Evolutionary conservation across 2,888 invertebrate genomes (phyloP).

Genomic region (Ctenicera cuprea): DNA sequence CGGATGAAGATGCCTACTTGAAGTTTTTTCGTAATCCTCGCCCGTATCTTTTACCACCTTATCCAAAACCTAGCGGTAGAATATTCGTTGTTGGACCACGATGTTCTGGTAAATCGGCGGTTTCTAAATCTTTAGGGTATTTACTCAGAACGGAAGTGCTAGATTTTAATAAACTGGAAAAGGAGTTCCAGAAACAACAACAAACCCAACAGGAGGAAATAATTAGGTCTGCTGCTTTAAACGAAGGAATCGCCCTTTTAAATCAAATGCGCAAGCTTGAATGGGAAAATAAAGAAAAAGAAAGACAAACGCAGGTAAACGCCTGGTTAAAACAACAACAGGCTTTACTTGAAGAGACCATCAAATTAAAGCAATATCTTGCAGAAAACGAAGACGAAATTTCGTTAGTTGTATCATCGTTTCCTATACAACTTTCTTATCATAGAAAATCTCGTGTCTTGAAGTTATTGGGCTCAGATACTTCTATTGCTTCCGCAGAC

Average conservation of each 20-base stretch:
- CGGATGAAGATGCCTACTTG: slow-evolving; percentile 73
- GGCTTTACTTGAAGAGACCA: slow-evolving; percentile 31
- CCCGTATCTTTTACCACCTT: slow-evolving; percentile 76
- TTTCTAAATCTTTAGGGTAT: slow-evolving; percentile 76
- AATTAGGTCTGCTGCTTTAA: slow-evolving; percentile 57
- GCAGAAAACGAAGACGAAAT: background rate
- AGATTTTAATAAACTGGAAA: slow-evolving; percentile 66
- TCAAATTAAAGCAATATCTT: background rate
- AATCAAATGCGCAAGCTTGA: slow-evolving; percentile 61
- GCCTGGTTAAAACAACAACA: slow-evolving; percentile 68
- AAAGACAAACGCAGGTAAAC: slow-evolving; percentile 67
- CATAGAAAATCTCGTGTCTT: background rate
- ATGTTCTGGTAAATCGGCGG: slow-evolving; percentile 77
- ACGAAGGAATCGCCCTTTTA: slow-evolving; percentile 57
- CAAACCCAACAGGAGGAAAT: slow-evolving; percentile 59
- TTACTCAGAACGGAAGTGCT: slow-evolving; percentile 74
- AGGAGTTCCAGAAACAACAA: slow-evolving; percentile 57
- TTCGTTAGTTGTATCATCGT: slow-evolving; percentile 57
- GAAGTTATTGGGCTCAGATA: background rate
- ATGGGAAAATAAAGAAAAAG: slow-evolving; percentile 71
- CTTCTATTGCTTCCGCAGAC: background rate
- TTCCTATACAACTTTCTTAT: slow-evolving; percentile 54
- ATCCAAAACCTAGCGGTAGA: slow-evolving; percentile 77
- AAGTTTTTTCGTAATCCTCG: slow-evolving; percentile 79
- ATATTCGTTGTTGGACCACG: slow-evolving; percentile 78